Evolutionary conservation across 2,888 invertebrate species (phyloP).

Genomic region (Allygus modestus): DNA sequence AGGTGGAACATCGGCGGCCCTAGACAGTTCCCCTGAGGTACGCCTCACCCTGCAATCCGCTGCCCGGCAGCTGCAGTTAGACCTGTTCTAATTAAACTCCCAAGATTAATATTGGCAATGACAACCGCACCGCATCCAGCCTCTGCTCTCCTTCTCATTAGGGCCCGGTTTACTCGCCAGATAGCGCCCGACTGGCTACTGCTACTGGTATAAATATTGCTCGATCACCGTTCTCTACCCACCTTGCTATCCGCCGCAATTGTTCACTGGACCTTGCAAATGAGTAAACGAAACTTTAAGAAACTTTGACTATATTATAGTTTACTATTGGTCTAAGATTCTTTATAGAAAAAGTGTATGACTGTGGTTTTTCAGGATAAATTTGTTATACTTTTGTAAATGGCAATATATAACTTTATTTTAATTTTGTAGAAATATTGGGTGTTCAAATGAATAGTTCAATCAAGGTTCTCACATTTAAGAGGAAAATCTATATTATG

Average conservation of each 20-base stretch:
- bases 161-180: conserved; percentile 15
- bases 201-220: conserved; percentile 25
- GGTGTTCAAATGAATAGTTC: no score
- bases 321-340: no score
- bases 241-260: not conserved
- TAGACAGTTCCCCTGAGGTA: not conserved
- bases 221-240: not conserved
- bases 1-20: not conserved
- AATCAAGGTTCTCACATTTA: no score
- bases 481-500: no score
- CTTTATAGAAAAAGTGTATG: no score
- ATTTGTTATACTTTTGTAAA: no score
- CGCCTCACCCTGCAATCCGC: not conserved
- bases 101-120: conserved; percentile 59
- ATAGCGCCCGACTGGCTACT: not conserved
- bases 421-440: no score
- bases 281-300: no score
- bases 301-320: no score
- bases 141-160: conserved; percentile 19
- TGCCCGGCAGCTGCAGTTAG: conserved; percentile 43
- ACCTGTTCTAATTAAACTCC: conserved; percentile 59
- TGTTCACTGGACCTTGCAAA: no score
- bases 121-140: conserved; percentile 46
- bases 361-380: no score
- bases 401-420: no score